Percentiles rank a stretch among this genome's conserved stretches.
These are phyloP conservation scores for Kryptopterus vitreolus DNA, from an alignment of 2,797 vertebrate species.

Conservation along the genomic window DNA sequence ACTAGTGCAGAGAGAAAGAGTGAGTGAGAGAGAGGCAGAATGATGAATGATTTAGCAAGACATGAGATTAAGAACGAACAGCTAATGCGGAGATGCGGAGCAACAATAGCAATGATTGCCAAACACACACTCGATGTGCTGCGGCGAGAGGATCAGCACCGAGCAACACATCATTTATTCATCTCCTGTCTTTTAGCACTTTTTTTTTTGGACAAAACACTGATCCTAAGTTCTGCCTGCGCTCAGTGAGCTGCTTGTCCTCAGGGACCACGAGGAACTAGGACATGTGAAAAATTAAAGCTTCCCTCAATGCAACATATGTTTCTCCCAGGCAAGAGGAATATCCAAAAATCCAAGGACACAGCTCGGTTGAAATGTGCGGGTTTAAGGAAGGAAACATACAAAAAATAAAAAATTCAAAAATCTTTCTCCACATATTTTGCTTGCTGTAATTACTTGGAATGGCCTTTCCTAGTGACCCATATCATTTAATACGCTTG, in stretches of 20 bases:
- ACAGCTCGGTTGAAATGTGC: constrained; percentile 28
- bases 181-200: constrained; percentile 40
- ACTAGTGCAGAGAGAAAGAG: not conserved
- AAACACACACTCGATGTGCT: constrained; percentile 13
- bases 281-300: constrained; percentile 81
- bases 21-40: constrained; percentile 12
- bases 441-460: constrained; percentile 51
- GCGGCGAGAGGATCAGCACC: constrained; percentile 28
- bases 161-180: constrained; percentile 33
- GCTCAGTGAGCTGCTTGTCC: constrained; percentile 48
- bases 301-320: constrained; percentile 74
- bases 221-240: constrained; percentile 44
- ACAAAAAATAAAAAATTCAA: not conserved
- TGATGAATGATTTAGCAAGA: constrained; percentile 37
- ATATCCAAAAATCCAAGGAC: constrained; percentile 49
- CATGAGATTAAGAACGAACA: constrained; percentile 44
- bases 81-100: constrained; percentile 34
- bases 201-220: constrained; percentile 51
- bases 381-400: not conserved
- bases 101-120: constrained; percentile 40
- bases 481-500: constrained; percentile 55
- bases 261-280: constrained; percentile 66
- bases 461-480: constrained; percentile 54
- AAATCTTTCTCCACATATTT: constrained; percentile 39
- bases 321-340: constrained; percentile 65